Percentiles rank a stretch among this genome's conserved stretches.
Conservation (phyloP, 2,113 vertebrate species). For the Saimiri boliviensis region DNA sequence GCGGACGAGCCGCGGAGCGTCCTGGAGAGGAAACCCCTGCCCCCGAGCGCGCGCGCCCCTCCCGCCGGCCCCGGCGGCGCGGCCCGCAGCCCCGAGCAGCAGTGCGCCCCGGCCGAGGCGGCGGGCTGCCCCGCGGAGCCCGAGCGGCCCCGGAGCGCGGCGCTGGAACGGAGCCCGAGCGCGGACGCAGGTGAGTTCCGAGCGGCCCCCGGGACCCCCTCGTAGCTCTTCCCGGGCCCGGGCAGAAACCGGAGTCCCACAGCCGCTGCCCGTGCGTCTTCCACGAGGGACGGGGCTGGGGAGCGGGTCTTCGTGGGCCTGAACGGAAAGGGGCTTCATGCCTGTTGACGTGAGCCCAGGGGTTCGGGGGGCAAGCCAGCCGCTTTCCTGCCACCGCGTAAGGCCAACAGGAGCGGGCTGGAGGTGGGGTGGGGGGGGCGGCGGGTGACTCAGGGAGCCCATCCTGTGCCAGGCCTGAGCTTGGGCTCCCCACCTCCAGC, state of each 20-base stretch:
- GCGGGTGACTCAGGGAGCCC: not conserved
- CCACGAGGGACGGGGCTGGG: not conserved
- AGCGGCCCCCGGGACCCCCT: not conserved
- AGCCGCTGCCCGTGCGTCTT: not conserved
- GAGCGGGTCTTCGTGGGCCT: not conserved
- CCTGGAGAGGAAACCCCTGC: conserved; percentile 60
- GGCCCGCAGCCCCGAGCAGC: conserved; percentile 63
- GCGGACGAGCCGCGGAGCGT: conserved; percentile 59
- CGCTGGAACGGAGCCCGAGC: conserved; percentile 54
- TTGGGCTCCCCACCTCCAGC: not conserved
- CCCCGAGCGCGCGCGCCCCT: not conserved
- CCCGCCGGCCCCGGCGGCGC: not conserved
- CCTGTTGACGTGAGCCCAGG: not conserved
- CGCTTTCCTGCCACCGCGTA: not conserved
- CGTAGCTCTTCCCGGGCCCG: not conserved
- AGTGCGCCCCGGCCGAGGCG: not conserved
- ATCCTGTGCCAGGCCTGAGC: not conserved
- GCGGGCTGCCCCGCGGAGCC: conserved; percentile 12
- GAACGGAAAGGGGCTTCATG: not conserved
- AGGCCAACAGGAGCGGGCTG: too few species aligned
- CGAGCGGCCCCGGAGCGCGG: conserved; percentile 49
- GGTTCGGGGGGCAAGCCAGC: not conserved
- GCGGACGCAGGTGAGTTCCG: conserved; percentile 50
- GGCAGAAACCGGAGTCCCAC: not conserved
- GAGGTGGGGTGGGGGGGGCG: too few species aligned